Percentiles rank a stretch among this genome's conserved stretches.
phyloP scores from a whole-genome alignment of 2,797 vertebrate genomes.

The Cossypha caffra region DNA sequence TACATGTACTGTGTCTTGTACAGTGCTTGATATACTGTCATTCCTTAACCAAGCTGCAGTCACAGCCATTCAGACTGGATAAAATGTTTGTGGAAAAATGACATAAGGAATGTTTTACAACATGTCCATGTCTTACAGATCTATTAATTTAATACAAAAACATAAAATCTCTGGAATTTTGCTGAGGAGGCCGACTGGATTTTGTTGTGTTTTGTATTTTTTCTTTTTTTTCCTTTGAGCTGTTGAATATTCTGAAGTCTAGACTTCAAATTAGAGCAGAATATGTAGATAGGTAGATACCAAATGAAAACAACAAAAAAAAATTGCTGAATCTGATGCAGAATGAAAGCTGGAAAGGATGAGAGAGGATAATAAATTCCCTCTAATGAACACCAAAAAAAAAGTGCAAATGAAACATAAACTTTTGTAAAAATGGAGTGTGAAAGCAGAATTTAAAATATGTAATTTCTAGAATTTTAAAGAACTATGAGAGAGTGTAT shows the following conservation, averaged over 20 bases:
- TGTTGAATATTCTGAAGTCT: background rate
- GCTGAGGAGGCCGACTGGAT: rapidly evolving
- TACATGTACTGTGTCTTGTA: background rate
- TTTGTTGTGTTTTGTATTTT: background rate
- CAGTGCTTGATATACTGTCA: background rate
- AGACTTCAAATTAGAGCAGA: background rate
- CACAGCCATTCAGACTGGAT: background rate
- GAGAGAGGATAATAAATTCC: background rate
- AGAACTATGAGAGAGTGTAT: background rate
- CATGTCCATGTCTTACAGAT: background rate
- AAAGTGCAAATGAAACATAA: background rate
- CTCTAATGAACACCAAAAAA: background rate
- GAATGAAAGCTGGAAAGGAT: background rate
- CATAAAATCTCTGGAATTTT: background rate
- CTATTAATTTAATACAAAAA: background rate
- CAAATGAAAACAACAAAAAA: background rate
- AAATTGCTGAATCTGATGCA: background rate
- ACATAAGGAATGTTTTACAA: background rate
- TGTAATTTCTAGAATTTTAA: background rate
- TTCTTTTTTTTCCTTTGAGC: background rate
- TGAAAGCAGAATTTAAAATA: background rate
- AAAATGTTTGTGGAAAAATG: background rate
- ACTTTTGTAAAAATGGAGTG: background rate
- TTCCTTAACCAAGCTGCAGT: background rate
- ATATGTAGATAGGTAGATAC: background rate